Evolutionary conservation across 2,888 invertebrate genomes (phyloP).

Genomic region (Plebejus anna): DNA sequence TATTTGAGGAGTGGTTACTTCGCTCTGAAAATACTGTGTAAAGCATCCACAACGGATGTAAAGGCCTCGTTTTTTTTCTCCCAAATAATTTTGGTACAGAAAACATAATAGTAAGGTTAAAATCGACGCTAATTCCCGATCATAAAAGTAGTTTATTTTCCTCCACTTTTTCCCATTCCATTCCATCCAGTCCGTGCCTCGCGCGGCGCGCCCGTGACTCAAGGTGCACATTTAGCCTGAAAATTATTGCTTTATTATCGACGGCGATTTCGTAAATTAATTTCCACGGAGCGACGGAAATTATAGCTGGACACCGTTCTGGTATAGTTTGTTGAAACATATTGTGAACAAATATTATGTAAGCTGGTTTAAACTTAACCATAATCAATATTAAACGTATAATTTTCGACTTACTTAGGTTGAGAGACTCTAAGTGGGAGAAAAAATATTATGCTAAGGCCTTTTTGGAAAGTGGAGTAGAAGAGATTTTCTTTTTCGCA

Average conservation of each 20-base stretch:
- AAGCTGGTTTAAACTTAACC: not conserved
- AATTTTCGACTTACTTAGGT: not conserved
- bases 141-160: not conserved
- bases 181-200: conserved; percentile 46
- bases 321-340: not conserved
- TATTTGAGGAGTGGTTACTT: too few relatives aligned
- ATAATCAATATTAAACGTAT: not conserved
- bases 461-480: not conserved
- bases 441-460: not conserved
- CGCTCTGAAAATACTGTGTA: too few relatives aligned
- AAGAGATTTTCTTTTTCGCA: not conserved
- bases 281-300: conserved; percentile 72
- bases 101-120: too few relatives aligned
- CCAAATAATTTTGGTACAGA: not conserved
- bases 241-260: conserved; percentile 77
- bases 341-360: not conserved
- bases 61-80: not conserved
- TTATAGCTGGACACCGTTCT: conserved; percentile 48
- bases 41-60: too few relatives aligned
- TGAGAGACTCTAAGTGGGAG: not conserved
- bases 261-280: conserved; percentile 74
- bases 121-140: not conserved
- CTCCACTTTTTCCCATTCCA: not conserved
- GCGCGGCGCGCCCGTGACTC: conserved; percentile 52
- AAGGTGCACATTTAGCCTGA: conserved; percentile 59